Evolutionary conservation across 2,888 invertebrate genomes (phyloP).

Genomic region (Euzophera pinguis): DNA sequence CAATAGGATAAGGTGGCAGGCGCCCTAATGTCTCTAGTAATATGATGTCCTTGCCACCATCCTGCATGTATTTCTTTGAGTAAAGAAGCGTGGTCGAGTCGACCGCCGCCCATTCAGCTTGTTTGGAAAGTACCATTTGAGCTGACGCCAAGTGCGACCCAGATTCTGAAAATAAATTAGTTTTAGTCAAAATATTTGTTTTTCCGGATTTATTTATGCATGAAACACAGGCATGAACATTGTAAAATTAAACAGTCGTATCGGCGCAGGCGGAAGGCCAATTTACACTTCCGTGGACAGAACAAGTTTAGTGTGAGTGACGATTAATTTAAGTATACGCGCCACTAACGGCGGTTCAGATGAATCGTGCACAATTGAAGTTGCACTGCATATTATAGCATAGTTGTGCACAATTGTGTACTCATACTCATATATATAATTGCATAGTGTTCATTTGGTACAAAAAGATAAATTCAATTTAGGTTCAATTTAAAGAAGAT

Average conservation of each 20-base stretch:
- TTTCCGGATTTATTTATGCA: no score
- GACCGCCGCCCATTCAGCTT: constrained; percentile 82
- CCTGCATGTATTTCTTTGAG: constrained; percentile 77
- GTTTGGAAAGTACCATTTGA: constrained; percentile 80
- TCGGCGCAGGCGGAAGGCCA: no score
- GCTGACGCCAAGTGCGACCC: constrained; percentile 82
- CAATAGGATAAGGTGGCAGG: constrained; percentile 83
- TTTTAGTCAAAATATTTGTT: not conserved
- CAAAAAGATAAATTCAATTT: no score
- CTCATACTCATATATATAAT: no score
- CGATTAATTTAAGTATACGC: not conserved
- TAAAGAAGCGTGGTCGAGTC: constrained; percentile 80
- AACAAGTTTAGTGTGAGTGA: not conserved
- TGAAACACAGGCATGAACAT: no score
- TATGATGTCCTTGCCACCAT: constrained; percentile 76
- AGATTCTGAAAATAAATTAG: constrained; percentile 54
- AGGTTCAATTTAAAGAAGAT: no score
- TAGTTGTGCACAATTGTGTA: no score
- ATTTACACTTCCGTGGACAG: not conserved
- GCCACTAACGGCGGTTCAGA: not conserved
- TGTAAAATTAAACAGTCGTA: no score
- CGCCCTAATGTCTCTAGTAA: constrained; percentile 83
- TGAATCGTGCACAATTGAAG: constrained; percentile 3
- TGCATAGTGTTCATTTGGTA: no score
- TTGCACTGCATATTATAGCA: no score